Evolutionary conservation across 2,888 invertebrate species (phyloP), one percentile per base, ranked within the genome.

Genomic region (Papilio elwesi): DNA sequence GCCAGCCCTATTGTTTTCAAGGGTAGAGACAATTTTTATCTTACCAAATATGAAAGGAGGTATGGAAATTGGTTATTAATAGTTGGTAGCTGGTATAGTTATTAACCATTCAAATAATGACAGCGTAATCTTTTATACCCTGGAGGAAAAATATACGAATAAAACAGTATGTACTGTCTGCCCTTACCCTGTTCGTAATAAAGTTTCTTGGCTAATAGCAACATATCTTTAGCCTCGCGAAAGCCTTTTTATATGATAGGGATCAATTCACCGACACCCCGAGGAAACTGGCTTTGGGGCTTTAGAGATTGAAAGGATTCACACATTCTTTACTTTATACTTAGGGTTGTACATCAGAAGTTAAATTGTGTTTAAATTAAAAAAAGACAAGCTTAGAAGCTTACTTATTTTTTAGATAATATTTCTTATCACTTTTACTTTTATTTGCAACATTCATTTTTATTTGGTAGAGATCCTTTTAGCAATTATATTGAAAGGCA

Each of bases 181-280:
- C 10, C 49, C 51, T 65, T n/a, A 65, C 9, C 51, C 13, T 36
- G n/a, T 64, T 15, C 12, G 48, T 49, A 51, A 51, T 65, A 65
- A 51, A 49, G 65, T 51, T 36, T 65, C 26, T 55, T 55, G 36
- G 47, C 68, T 68, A 68, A 68, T 68, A 55, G 68, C 47, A 68
- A 68, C 55, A 68, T 48, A 68, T 68, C 68, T 68, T 59, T 59
- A 68, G 48, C 36, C 36, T 13, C 16, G 49, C 36, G 48, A 68
- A 68, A 68, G 43, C 68, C 57, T 49, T 57, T 68, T 68, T 68
- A 59, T 68, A 68, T 68, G 57, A 68, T 68, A 68, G 68, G 68
- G 68, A 68, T 68, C 68, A 68, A 68, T 68, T 68, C 57, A 55
- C 57, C 68, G 49, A 68, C 57, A 68, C 68, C 53, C 57, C 57